Percentiles rank a stretch among this genome's conserved stretches.
Conservation (phyloP, 2,113 vertebrate species). For the Cyanistes caeruleus region DNA sequence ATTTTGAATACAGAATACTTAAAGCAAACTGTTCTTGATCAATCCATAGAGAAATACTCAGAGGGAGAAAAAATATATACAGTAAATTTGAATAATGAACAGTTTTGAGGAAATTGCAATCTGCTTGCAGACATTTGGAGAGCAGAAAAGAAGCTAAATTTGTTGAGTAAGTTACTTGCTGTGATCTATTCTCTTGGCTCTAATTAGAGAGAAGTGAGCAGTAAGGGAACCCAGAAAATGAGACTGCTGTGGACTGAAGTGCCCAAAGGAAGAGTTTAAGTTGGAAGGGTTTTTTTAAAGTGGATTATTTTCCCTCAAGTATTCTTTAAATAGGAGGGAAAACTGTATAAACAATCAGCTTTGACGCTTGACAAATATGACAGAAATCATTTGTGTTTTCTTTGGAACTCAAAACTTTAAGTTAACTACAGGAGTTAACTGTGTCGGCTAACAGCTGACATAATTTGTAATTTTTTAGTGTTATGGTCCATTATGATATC, state of each 20-base stretch:
- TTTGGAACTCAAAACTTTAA: not conserved
- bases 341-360: not conserved
- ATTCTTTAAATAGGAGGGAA: constrained; percentile 3
- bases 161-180: constrained; percentile 68
- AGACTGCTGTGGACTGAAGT: constrained; percentile 53
- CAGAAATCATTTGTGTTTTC: constrained; percentile 17
- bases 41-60: constrained; percentile 66
- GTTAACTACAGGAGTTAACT: not conserved
- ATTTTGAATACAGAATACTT: constrained; percentile 69
- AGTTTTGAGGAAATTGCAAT: constrained; percentile 74
- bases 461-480: not conserved
- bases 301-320: constrained; percentile 3
- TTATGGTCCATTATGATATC: not conserved
- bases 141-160: constrained; percentile 69
- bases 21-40: constrained; percentile 72
- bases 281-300: constrained; percentile 3
- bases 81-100: constrained; percentile 73
- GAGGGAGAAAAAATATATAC: constrained; percentile 68
- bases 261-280: constrained; percentile 35
- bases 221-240: constrained; percentile 62
- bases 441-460: not conserved
- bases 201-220: constrained; percentile 65
- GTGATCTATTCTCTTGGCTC: constrained; percentile 70
- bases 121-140: constrained; percentile 70
- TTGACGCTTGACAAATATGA: not conserved